Conservation (phyloP, 2,888 invertebrate species). For the Sisyra nigra region DNA sequence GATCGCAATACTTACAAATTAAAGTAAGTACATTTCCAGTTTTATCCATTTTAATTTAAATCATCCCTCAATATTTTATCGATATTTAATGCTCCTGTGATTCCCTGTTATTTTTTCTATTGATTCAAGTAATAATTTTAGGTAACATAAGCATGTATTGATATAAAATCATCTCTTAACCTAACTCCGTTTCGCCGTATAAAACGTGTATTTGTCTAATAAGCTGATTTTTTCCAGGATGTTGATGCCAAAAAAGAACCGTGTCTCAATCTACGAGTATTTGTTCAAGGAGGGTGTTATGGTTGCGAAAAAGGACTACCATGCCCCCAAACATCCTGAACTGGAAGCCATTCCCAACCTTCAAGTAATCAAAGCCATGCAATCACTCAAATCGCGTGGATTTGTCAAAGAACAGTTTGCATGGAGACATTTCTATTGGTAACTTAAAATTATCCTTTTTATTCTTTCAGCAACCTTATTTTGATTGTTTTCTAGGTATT, state of each 20-base stretch:
- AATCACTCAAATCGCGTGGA: slow-evolving; percentile 90
- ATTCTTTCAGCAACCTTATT: not conserved
- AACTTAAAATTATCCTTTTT: slow-evolving; percentile 17
- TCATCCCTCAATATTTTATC: too few species aligned
- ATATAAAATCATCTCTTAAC: slow-evolving; percentile 7
- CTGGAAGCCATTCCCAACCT: slow-evolving; percentile 90
- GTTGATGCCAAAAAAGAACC: slow-evolving; percentile 99
- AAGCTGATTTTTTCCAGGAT: slow-evolving; percentile 45
- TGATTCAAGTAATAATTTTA: not conserved
- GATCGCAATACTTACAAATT: too few species aligned
- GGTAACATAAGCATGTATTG: not conserved
- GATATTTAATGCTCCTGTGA: not conserved
- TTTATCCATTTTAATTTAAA: not conserved
- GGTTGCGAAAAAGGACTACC: slow-evolving; percentile 98
- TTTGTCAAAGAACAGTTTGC: slow-evolving; percentile 99
- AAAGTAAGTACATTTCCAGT: too few species aligned
- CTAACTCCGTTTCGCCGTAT: too few species aligned
- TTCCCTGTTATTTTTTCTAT: not conserved
- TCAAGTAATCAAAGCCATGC: slow-evolving; percentile 96
- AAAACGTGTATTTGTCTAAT: slow-evolving; percentile 15
- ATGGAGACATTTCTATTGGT: slow-evolving; percentile 99
- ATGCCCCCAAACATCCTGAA: slow-evolving; percentile 95
- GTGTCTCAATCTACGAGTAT: slow-evolving; percentile 92
- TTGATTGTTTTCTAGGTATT: slow-evolving; percentile 40
- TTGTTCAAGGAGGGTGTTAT: slow-evolving; percentile 98